Base-by-base conservation (phyloP, 2,113 vertebrate genomes). In the Albula glossodonta region DNA sequence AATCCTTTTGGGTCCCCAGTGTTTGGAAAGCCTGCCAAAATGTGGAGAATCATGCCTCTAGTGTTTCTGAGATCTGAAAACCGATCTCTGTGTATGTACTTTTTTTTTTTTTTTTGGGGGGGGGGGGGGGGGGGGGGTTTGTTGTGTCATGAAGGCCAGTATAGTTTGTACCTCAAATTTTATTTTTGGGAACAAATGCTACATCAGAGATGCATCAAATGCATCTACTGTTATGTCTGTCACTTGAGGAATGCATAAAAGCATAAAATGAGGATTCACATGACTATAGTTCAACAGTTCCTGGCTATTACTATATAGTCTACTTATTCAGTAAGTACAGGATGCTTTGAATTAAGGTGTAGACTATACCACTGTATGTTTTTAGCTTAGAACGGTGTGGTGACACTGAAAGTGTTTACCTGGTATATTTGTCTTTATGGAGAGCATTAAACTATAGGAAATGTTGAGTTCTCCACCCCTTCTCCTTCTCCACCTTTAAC, bases 11-110 rank as follows among this genome's bases (percentile, higher is more conserved):
- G 63, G 22, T 51, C 31, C 11, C 56, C 15, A 60, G 78, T 57
- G 52, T 41, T 85, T 57, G 77, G 51, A 78, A 31, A 7, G 51
- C 53, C 48, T 79, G 56, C 77, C 41, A 51, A 85, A 85, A 49
- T 22, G 25, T 5, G 48, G 41, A 56, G 9, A 49, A 17, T 79
- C 51, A 80, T 6, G 49, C 53, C 84, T 80, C 5, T 15, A 56
- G 15, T 56, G 51, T 78, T 79, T 41, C 41, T 80, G 78, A 53
- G 77, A 49, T 84, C 51, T 85, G 31, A 52, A 74, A 83, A 50
- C 12, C 8, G 10, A 51, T n/a, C 6, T 80, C 31, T n/a, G 77
- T 85, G 52, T 56, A 57, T 51, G 22, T 10, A 3, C 63, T 51
- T 77, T 52, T 74, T 49, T 25, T 84, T 51, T 25, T n/a, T n/a